Percentiles rank a stretch among this genome's conserved stretches.
Evolutionary conservation across 2,888 invertebrate species (phyloP).

Genomic region (Acanthosepion pharaonis): DNA sequence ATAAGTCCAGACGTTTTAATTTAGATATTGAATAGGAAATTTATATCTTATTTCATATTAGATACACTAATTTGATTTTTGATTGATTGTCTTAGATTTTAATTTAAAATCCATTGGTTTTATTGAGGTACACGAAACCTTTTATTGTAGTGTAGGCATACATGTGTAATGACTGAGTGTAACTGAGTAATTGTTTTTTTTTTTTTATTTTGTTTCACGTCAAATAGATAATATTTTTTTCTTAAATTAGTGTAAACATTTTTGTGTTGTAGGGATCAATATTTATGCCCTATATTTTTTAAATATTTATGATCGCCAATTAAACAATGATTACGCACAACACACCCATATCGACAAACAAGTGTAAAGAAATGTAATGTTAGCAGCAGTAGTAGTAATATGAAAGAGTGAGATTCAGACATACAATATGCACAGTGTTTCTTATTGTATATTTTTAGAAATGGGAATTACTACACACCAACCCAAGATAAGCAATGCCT

Average conservation of each 20-base stretch:
- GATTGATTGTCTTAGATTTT: not conserved
- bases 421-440: slow-evolving; percentile 11
- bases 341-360: slow-evolving; percentile 33
- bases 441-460: not conserved
- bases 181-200: too few species aligned
- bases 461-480: not conserved
- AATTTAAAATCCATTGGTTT: not conserved
- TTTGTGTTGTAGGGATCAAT: not conserved
- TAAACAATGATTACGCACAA: not conserved
- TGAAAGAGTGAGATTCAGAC: not conserved
- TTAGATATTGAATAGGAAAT: not conserved
- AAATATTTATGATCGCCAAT: not conserved
- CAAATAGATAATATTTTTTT: not conserved
- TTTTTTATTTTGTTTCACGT: not conserved
- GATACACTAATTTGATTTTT: not conserved
- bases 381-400: not conserved
- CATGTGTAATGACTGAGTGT: too few species aligned
- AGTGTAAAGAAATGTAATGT: slow-evolving; percentile 4
- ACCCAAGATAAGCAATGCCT: not conserved
- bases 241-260: not conserved
- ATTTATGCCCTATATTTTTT: not conserved
- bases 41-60: not conserved
- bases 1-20: not conserved
- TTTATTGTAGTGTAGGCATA: too few species aligned
- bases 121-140: too few species aligned